Conservation (phyloP, 2,888 invertebrate genomes). For the Volucella inanis region DNA sequence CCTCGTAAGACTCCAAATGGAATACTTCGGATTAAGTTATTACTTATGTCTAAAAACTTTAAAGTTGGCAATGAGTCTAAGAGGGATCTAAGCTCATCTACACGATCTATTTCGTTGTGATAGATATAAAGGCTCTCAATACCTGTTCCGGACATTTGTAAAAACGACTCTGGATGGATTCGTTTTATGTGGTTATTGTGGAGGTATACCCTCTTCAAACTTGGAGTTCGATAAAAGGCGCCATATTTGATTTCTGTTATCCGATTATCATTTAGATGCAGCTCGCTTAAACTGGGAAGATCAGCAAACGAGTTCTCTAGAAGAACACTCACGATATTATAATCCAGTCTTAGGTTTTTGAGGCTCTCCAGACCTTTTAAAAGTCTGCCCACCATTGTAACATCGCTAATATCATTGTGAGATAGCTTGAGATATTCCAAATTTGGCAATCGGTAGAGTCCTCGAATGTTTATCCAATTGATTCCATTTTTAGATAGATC, state of each 20-base stretch:
- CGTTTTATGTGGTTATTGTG: slow-evolving; percentile 90
- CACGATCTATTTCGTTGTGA: slow-evolving; percentile 90
- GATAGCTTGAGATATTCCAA: slow-evolving; percentile 88
- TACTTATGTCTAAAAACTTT: slow-evolving; percentile 90
- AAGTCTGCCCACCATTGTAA: slow-evolving; percentile 91
- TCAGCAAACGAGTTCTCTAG: slow-evolving; percentile 92
- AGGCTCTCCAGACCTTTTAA: slow-evolving; percentile 90
- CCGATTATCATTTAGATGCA: slow-evolving; percentile 88
- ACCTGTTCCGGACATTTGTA: slow-evolving; percentile 89
- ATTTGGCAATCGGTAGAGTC: slow-evolving; percentile 87
- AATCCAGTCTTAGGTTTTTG: slow-evolving; percentile 87
- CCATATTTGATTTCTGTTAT: slow-evolving; percentile 91
- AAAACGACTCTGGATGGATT: slow-evolving; percentile 92
- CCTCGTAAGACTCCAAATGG: slow-evolving; percentile 91
- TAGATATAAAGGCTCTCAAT: slow-evolving; percentile 91
- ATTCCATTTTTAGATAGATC: slow-evolving; percentile 91
- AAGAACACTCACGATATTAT: slow-evolving; percentile 88
- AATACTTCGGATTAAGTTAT: slow-evolving; percentile 90
- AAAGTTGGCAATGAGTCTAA: slow-evolving; percentile 90
- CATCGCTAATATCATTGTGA: slow-evolving; percentile 90
- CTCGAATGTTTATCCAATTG: slow-evolving; percentile 90
- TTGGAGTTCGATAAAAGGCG: slow-evolving; percentile 91
- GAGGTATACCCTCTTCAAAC: slow-evolving; percentile 88
- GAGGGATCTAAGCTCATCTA: slow-evolving; percentile 89
- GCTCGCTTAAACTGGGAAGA: slow-evolving; percentile 87